Percentiles rank a stretch among this genome's conserved stretches.
Conservation (phyloP, 2,888 invertebrate genomes). For the Eristalis pertinax region DNA sequence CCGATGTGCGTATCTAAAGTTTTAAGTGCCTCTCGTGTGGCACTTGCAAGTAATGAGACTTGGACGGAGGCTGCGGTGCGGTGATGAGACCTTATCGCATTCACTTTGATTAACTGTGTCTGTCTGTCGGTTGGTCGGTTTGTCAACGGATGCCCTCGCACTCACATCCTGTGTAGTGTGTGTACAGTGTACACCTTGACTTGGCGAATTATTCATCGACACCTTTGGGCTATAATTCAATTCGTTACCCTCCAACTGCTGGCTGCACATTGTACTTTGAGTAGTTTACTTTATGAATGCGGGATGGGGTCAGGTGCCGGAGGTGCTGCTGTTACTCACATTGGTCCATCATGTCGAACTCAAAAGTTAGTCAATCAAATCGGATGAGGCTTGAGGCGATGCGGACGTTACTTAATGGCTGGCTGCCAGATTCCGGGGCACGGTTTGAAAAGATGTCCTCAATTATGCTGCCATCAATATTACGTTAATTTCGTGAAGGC, state of each 20-base stretch:
- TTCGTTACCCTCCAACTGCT: not conserved
- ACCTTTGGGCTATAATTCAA: conserved; percentile 1
- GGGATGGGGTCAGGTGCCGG: not conserved
- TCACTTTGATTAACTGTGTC: conserved; percentile 46
- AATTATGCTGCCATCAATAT: not conserved
- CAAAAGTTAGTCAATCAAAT: not conserved
- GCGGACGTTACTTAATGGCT: not conserved
- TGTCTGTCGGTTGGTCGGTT: conserved; percentile 1
- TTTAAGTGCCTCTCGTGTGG: conserved; percentile 12
- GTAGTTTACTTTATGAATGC: not conserved
- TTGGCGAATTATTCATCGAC: not conserved
- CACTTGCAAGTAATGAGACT: conserved; percentile 16
- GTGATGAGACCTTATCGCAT: conserved; percentile 34
- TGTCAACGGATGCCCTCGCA: conserved; percentile 30
- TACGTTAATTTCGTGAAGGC: not conserved
- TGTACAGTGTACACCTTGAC: not conserved
- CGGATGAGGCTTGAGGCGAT: not conserved
- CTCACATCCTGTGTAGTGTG: not conserved
- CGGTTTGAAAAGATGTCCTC: not conserved
- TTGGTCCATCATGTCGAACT: not conserved
- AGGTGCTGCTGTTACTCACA: no score
- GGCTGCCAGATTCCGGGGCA: not conserved
- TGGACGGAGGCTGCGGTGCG: not conserved
- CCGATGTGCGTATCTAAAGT: conserved; percentile 7
- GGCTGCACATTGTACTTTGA: not conserved